Evolutionary conservation across 2,797 vertebrate genomes (phyloP).

Genomic region (Pelobates cultripes): DNA sequence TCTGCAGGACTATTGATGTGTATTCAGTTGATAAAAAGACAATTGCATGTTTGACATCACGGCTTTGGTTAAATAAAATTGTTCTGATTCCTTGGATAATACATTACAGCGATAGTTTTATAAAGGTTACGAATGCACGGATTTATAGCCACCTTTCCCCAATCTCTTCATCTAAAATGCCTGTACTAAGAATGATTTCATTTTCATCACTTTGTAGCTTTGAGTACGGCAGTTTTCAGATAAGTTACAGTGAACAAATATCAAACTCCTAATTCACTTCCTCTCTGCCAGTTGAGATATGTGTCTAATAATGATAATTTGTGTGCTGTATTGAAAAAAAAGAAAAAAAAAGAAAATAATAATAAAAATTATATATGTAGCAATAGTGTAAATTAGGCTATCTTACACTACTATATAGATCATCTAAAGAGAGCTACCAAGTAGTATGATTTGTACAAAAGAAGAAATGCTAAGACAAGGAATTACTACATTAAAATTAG

Average conservation of each 20-base stretch:
- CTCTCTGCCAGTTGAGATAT: not conserved
- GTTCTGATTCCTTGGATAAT: not conserved
- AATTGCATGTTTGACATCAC: not conserved
- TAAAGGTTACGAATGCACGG: not conserved
- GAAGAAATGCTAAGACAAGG: too few relatives aligned
- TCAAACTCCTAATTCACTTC: not conserved
- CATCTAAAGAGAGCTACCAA: too few relatives aligned
- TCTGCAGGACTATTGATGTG: not conserved
- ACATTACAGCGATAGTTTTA: not conserved
- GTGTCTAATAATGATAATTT: not conserved
- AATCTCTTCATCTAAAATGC: not conserved
- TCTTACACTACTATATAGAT: too few relatives aligned
- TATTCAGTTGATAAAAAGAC: not conserved
- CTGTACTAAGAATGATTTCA: conserved; percentile 4
- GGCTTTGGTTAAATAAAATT: conserved; percentile 9
- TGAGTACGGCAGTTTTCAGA: not conserved
- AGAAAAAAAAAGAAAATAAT: too few relatives aligned
- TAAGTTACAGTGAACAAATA: not conserved
- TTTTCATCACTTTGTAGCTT: conserved; percentile 4
- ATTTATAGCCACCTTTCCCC: not conserved
- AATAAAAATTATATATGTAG: too few relatives aligned
- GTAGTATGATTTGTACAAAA: too few relatives aligned
- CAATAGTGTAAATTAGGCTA: too few relatives aligned
- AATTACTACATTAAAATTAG: too few relatives aligned
- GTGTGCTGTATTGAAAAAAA: not conserved